Evolutionary conservation across 2,888 invertebrate species (phyloP).

Genomic region (Agrotis exclamationis): DNA sequence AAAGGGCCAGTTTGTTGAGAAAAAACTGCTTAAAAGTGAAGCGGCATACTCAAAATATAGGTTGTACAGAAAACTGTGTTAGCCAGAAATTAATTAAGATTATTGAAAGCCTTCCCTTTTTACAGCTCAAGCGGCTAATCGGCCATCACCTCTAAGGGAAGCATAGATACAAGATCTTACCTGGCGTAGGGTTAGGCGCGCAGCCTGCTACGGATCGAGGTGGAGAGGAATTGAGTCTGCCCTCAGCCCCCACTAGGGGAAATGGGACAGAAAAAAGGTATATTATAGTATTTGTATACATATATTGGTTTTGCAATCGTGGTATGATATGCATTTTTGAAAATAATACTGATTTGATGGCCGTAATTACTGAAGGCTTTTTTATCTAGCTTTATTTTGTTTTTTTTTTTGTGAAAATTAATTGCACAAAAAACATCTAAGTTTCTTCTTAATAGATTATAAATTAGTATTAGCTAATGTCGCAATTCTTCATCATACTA

Average conservation of each 20-base stretch:
- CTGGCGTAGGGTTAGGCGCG: conserved; percentile 55
- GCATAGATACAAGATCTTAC: conserved; percentile 47
- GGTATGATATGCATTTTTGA: not conserved
- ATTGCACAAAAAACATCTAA: no score
- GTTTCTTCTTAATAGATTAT: no score
- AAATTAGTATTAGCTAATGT: not conserved
- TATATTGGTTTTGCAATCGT: no score
- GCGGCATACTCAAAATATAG: no score
- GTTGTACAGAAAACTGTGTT: no score
- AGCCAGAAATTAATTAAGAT: not conserved
- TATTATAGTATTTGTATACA: conserved; percentile 20
- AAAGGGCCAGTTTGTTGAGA: not conserved
- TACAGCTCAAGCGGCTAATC: conserved; percentile 42
- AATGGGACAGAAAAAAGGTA: conserved; percentile 52
- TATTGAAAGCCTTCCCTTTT: conserved; percentile 12
- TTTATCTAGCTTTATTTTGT: not conserved
- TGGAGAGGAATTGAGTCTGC: conserved; percentile 53
- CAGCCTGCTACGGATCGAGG: conserved; percentile 54
- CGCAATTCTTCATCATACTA: not conserved
- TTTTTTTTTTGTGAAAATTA: not conserved
- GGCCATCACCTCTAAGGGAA: conserved; percentile 36
- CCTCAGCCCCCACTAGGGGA: conserved; percentile 59
- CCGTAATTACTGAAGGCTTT: not conserved
- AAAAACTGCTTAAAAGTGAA: not conserved
- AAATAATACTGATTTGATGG: no score